phyloP scores from a whole-genome alignment of 2,888 invertebrate genomes.

The Ophion ellenae region DNA sequence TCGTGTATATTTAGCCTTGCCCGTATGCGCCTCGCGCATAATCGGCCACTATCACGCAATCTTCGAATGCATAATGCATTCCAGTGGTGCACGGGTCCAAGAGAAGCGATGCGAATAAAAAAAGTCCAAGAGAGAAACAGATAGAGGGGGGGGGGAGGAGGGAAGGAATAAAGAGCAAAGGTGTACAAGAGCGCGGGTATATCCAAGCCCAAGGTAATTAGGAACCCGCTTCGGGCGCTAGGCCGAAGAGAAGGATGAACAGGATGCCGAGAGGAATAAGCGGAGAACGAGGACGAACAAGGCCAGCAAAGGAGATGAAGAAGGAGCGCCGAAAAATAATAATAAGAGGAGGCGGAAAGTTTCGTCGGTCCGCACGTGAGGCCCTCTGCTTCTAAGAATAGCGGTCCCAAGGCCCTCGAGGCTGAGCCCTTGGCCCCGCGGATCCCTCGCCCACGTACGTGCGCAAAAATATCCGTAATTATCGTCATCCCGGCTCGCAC shows the following conservation, averaged over 20 bases:
- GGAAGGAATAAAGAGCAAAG: conserved; percentile 28
- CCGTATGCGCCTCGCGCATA: conserved; percentile 71
- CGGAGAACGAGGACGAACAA: not conserved
- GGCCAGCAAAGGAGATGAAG: conserved; percentile 28
- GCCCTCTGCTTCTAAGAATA: conserved; percentile 76
- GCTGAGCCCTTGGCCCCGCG: conserved; percentile 71
- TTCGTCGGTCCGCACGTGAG: conserved; percentile 41
- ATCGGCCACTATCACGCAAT: conserved; percentile 78
- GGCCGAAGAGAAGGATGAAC: conserved; percentile 47
- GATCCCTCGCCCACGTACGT: conserved; percentile 51
- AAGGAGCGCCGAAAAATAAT: conserved; percentile 42
- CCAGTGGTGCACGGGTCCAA: conserved; percentile 53
- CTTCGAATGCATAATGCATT: conserved; percentile 79
- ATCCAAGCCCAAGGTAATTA: conserved; percentile 73
- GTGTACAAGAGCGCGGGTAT: conserved; percentile 42
- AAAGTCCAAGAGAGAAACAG: conserved; percentile 26
- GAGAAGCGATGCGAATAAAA: conserved; percentile 50
- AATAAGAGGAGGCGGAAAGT: conserved; percentile 24
- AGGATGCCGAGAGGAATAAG: conserved; percentile 1
- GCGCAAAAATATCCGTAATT: conserved; percentile 68
- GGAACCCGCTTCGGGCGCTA: conserved; percentile 72
- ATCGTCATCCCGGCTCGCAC: conserved; percentile 57
- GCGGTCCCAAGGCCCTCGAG: conserved; percentile 76
- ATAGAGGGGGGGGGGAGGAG: conserved; percentile 50
- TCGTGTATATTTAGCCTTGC: conserved; percentile 25